Evolutionary conservation across 2,797 vertebrate species (phyloP).

Genomic region (Pangasius djambal): DNA sequence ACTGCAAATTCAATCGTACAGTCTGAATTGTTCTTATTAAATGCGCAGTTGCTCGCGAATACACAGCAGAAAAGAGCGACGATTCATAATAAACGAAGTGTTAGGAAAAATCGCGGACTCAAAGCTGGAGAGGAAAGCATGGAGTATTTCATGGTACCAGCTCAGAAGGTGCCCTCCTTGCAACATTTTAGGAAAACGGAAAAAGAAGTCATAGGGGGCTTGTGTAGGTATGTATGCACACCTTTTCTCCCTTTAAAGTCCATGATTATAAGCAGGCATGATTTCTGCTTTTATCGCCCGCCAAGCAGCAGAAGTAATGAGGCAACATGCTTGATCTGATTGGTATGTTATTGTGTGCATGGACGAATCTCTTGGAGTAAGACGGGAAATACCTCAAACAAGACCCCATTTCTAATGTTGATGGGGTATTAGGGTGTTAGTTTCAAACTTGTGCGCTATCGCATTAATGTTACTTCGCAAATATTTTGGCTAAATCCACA

Average conservation of each 20-base stretch:
- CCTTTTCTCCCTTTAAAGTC: conserved; percentile 17
- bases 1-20: conserved; percentile 16
- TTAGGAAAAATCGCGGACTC: conserved; percentile 53
- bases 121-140: conserved; percentile 84
- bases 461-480: conserved; percentile 45
- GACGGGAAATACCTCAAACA: conserved; percentile 38
- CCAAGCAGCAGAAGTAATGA: conserved; percentile 60
- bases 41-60: conserved; percentile 34
- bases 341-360: conserved; percentile 76
- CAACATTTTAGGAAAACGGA: conserved; percentile 98
- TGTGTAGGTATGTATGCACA: conserved; percentile 88
- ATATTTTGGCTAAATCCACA: conserved; percentile 66
- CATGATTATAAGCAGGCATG: background rate
- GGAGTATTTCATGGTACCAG: conserved; percentile 98
- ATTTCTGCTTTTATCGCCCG: conserved; percentile 60
- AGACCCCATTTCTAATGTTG: conserved; percentile 18
- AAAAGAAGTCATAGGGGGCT: conserved; percentile 96
- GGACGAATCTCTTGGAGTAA: conserved; percentile 59
- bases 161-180: conserved; percentile 95
- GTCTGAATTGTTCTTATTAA: conserved; percentile 23
- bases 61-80: background rate
- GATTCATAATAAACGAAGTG: conserved; percentile 28
- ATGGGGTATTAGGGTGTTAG: conserved; percentile 44
- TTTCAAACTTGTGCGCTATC: background rate
- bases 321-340: conserved; percentile 72